Evolutionary conservation across 1,140 invertebrate species (phyloP), one percentile per base, ranked within the genome.

Genomic region (Sarcophaga peregrina): DNA sequence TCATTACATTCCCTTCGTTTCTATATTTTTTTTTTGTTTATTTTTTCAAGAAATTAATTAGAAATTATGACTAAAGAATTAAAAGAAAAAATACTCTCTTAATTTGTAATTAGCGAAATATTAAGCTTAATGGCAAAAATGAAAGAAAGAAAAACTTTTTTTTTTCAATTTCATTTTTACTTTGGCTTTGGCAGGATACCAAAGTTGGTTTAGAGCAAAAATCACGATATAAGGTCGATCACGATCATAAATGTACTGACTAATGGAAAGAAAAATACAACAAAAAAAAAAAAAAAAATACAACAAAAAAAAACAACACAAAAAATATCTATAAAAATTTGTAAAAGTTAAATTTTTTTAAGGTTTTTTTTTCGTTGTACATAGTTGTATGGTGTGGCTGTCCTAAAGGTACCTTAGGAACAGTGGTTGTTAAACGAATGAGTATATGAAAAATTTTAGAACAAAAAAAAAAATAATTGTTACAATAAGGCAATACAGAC

Each of bases 201-300:
- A 13, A 25, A 83, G 82, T 83, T 75, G 52, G 17, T 58, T 80
- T 81, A 83, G 25, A 37, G 81, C 74, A 81, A 83, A 83, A 81
- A 83, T 83, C 83, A 83, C 83, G 83, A 83, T 83, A 83, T 83
- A 83, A 83, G 83, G 83, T 62, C 83, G 83, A 83, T 83, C 83
- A 83, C 83, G 83, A 83, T 83, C 83, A 74, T 81, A 75, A 83
- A 78, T 47, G 72, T 37, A 45, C 82, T 20, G 52, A 9, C 10
- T 37, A 37, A 37, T 37, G 25, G 4, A 37, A 37, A 37, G 4
- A 4, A 37, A 37, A 37, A 37, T n/a, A 4, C 25, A 37, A 37
- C 25, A 25, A 76, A 7, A 47, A n/a, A 50, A 47, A 50, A 37
- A 37, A 4, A 37, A 37, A 37, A 37, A n/a, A n/a, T n/a, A 4